Evolutionary conservation across 1,140 invertebrate genomes (phyloP).

Genomic region (Myzus persicae): DNA sequence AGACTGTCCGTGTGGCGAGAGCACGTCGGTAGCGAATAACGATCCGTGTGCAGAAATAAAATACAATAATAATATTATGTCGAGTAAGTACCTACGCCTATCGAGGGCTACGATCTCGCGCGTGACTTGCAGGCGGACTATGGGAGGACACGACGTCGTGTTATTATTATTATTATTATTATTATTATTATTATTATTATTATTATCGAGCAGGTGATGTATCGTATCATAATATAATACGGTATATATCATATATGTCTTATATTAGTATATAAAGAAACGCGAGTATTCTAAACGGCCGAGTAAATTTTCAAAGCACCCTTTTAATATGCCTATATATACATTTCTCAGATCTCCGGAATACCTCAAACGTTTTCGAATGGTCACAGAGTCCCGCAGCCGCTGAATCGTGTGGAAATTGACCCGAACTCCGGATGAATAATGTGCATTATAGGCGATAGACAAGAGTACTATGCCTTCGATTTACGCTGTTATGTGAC

Average conservation of each 20-base stretch:
- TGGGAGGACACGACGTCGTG: not conserved
- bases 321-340: no score
- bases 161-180: not conserved
- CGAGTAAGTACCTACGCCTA: not conserved
- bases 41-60: not conserved
- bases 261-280: not conserved
- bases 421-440: not conserved
- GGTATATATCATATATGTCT: not conserved
- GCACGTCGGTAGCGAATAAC: not conserved
- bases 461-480: not conserved
- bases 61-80: constrained; percentile 2
- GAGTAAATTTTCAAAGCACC: not conserved
- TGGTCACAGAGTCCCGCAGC: not conserved
- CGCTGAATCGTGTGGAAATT: not conserved
- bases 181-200: not conserved
- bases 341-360: not conserved
- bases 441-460: not conserved
- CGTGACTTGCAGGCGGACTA: not conserved
- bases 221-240: not conserved
- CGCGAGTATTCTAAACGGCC: not conserved
- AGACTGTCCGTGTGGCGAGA: not conserved
- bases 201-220: no score
- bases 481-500: not conserved
- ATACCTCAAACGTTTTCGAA: not conserved
- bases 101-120: not conserved